Conservation (phyloP, 1,140 invertebrate species). For the Polypedilum vanderplanki region DNA sequence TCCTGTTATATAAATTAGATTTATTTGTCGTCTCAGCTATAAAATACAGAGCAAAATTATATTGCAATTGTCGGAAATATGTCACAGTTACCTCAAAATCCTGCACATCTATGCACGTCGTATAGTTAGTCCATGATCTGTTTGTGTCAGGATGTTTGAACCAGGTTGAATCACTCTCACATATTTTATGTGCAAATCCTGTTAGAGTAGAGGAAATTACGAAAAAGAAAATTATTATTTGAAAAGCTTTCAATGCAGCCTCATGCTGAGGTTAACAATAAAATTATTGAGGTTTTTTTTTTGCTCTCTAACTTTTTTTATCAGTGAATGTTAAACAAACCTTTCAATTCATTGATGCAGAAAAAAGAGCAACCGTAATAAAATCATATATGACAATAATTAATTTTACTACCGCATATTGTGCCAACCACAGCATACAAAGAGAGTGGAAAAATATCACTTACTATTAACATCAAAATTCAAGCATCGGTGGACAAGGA, state of each 20-base stretch:
- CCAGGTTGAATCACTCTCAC: slow-evolving; percentile 53
- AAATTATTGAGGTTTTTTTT: neutral
- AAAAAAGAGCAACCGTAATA: too few species aligned
- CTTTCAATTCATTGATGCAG: too few species aligned
- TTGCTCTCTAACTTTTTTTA: too few species aligned
- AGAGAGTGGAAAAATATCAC: slow-evolving; percentile 30
- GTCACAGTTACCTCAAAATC: slow-evolving; percentile 58
- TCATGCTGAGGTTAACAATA: neutral
- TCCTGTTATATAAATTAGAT: slow-evolving; percentile 73
- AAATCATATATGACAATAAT: too few species aligned
- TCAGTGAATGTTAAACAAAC: neutral
- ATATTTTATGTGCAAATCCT: slow-evolving; percentile 57
- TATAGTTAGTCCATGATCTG: slow-evolving; percentile 79
- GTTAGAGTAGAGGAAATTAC: slow-evolving; percentile 33
- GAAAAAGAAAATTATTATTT: neutral
- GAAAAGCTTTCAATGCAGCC: too few species aligned
- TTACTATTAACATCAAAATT: slow-evolving; percentile 60
- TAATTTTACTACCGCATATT: too few species aligned
- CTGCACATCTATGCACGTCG: slow-evolving; percentile 70
- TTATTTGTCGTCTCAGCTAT: slow-evolving; percentile 65
- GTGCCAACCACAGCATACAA: too few species aligned
- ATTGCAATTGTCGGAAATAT: neutral
- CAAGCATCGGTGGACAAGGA: slow-evolving; percentile 72
- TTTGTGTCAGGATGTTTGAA: slow-evolving; percentile 52
- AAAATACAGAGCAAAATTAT: slow-evolving; percentile 36